Base-by-base conservation (phyloP, 2,888 invertebrate genomes). In the Chrysodeixis includens region DNA sequence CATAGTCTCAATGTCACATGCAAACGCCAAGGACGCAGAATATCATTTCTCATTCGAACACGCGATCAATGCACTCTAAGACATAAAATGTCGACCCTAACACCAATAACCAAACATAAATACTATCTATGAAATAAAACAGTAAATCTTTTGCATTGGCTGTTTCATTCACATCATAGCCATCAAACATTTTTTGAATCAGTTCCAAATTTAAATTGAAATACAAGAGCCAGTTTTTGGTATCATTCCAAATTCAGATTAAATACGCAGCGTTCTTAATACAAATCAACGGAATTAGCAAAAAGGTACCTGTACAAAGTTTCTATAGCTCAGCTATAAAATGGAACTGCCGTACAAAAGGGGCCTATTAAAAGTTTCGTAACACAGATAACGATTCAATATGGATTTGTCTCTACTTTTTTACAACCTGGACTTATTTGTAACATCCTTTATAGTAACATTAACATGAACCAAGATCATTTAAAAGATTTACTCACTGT, bases 21-120 rank as follows among this genome's bases (percentile, higher is more conserved):
- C 76, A 74, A 78, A 69, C 71, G 54, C 65, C 76, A 82, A 78
- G 82, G 78, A 58, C 76, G 18, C 14, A 9, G 30, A 59, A 55
- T 60, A 61, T 61, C 53, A 74, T 71, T 74, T 56, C 66, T 62
- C 44, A 63, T 46, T 51, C 49, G 66, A 62, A 76, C 88, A 90
- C 88, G 91, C 88, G 72, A 90, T 58, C 84, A 63, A 81, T 89
- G 84, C 88, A 86, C 84, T 77, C 75, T 68, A 71, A 54, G 51
- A 62, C 52, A n/a, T 54, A 61, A 69, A 44, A n/a, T 59, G 59
- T 46, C 55, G 51, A 54, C 49, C n/a, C 0, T 49, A 53, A 44
- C 54, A 30, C 54, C 16, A 49, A 51, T 56, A 46, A 54, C 62
- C 44, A 52, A 67, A 55, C 16, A 9, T 51, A 18, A 53, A 14